These are phyloP conservation scores for Oryzias javanicus DNA, from an alignment of 2,113 vertebrate genomes.

Conservation along the genomic window DNA sequence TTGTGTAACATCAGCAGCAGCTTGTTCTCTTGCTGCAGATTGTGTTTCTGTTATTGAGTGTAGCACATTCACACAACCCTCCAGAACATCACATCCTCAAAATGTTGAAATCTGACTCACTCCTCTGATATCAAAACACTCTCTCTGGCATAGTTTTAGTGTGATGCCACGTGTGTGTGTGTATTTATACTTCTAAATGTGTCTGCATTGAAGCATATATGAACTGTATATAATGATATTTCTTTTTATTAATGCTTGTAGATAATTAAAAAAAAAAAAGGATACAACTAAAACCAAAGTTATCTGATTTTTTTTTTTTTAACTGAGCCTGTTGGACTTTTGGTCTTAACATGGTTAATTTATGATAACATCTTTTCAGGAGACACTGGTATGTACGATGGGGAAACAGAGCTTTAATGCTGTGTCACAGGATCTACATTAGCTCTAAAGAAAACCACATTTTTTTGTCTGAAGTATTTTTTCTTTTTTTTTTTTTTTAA, in stretches of 20 bases:
- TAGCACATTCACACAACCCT: not conserved
- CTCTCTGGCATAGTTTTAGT: constrained; percentile 21
- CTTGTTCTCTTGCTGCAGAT: constrained; percentile 18
- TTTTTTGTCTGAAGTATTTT: too few relatives aligned
- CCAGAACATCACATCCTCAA: not conserved
- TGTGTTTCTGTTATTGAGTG: constrained; percentile 16
- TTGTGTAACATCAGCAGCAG: constrained; percentile 27
- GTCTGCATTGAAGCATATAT: too few relatives aligned
- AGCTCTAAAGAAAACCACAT: not conserved
- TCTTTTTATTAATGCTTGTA: too few relatives aligned
- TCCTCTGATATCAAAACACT: constrained; percentile 8
- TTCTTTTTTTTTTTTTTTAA: not conserved
- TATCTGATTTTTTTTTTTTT: not conserved
- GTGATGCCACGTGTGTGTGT: too few relatives aligned
- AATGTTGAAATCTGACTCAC: not conserved
- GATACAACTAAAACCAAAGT: too few relatives aligned
- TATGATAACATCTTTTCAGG: not conserved
- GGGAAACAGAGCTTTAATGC: not conserved
- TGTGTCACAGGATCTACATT: not conserved
- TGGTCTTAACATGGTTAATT: too few relatives aligned
- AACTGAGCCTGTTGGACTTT: constrained; percentile 1
- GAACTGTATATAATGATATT: too few relatives aligned
- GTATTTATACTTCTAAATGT: too few relatives aligned
- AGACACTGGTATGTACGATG: not conserved
- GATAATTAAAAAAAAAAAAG: not conserved